A percentile compares a stretch with the other conserved stretches of the same genome.
These are phyloP conservation scores for Lanius ludovicianus DNA, from an alignment of 2,113 vertebrate genomes.

Conservation along the genomic window DNA sequence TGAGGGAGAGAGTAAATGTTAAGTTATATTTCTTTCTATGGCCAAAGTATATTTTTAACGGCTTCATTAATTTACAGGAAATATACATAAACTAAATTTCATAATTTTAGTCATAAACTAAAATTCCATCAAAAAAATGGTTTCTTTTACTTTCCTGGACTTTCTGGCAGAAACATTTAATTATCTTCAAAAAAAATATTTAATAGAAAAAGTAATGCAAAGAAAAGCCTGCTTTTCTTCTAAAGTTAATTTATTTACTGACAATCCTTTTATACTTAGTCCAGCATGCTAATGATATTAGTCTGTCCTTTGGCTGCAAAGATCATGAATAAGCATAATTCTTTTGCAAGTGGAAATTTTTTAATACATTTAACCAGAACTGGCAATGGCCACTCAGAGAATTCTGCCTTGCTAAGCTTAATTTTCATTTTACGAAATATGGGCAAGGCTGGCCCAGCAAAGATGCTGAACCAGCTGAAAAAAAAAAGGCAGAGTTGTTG, in stretches of 20 bases:
- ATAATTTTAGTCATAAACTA: neutral
- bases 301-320: neutral
- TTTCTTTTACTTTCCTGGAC: neutral
- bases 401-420: neutral
- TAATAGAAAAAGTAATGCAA: neutral
- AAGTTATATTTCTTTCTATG: neutral
- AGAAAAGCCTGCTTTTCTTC: neutral
- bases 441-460: neutral
- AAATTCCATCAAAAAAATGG: neutral
- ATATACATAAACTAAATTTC: neutral
- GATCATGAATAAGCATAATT: neutral
- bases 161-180: neutral
- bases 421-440: neutral
- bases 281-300: neutral
- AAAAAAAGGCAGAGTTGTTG: neutral
- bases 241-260: neutral
- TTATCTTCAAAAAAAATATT: neutral
- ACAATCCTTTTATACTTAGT: neutral
- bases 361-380: neutral
- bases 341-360: neutral
- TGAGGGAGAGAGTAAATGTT: neutral
- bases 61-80: neutral
- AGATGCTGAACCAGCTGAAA: neutral
- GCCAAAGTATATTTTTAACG: neutral
- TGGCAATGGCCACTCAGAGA: neutral